Conservation (phyloP, 2,888 invertebrate species). For the Muscina levida region DNA sequence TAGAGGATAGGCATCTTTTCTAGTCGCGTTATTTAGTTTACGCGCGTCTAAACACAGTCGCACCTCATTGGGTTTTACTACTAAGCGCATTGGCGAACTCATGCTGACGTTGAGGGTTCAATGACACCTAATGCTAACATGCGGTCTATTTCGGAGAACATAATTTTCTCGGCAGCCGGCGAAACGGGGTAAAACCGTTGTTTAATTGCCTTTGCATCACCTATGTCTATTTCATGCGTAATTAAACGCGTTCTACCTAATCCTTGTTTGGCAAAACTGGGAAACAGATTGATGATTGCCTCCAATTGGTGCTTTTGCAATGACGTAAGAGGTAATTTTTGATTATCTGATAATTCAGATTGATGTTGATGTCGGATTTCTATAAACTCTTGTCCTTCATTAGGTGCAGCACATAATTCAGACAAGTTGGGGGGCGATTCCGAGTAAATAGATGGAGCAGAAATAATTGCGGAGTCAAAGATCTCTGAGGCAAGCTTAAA, state of each 20-base stretch:
- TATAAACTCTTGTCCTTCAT: not conserved
- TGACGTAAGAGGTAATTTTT: not conserved
- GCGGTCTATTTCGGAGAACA: no score
- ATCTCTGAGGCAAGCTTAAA: not conserved
- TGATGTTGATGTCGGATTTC: not conserved
- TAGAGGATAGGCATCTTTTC: no score
- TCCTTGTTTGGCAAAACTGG: conserved; percentile 25
- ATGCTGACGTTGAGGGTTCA: conserved; percentile 5
- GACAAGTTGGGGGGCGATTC: not conserved
- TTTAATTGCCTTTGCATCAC: conserved; percentile 54
- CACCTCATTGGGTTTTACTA: no score
- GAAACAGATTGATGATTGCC: conserved; percentile 1
- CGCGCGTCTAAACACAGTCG: no score
- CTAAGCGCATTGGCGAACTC: not conserved
- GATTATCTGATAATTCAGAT: not conserved
- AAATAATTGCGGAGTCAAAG: not conserved
- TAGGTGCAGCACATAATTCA: not conserved
- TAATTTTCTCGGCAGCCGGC: conserved; percentile 56
- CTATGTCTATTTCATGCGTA: conserved; percentile 55
- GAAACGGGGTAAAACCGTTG: conserved; percentile 60
- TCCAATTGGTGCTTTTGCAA: not conserved
- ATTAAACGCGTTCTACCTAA: conserved; percentile 48
- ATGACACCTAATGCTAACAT: conserved; percentile 64
- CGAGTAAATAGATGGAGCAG: not conserved
- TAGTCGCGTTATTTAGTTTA: conserved; percentile 29